Conservation (phyloP, 2,113 vertebrate species). For the Chamaetylas fuelleborni region DNA sequence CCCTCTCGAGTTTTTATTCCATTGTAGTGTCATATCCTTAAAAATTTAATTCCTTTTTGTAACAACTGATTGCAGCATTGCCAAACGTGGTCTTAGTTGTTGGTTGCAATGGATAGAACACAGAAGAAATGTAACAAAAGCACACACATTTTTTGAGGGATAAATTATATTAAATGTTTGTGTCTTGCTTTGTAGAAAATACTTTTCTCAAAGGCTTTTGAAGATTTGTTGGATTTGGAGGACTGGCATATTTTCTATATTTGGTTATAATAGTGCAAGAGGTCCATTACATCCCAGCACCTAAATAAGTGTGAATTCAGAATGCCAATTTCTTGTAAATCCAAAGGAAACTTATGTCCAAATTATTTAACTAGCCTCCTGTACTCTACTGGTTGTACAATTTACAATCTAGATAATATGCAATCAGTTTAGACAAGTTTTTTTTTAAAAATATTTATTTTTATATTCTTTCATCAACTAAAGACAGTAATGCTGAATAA, state of each 20-base stretch:
- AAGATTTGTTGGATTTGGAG: background rate
- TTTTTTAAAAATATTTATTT: background rate
- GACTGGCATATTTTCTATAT: background rate
- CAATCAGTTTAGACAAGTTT: background rate
- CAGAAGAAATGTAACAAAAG: background rate
- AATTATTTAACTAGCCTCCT: background rate
- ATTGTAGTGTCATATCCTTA: background rate
- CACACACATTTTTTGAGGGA: rapidly evolving
- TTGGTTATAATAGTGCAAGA: background rate
- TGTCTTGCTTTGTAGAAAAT: background rate
- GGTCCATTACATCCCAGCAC: background rate
- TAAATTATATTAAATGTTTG: background rate
- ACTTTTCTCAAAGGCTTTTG: background rate
- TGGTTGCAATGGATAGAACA: background rate
- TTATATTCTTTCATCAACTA: background rate
- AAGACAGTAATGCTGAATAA: conserved; percentile 7
- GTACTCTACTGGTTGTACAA: background rate
- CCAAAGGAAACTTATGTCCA: background rate
- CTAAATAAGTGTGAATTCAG: background rate
- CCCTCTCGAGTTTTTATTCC: background rate
- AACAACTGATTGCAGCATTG: background rate
- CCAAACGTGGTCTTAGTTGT: background rate
- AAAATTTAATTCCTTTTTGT: background rate
- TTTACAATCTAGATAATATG: background rate
- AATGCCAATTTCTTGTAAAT: background rate